Evolutionary conservation across 2,113 vertebrate species (phyloP).

Genomic region (Melanotaenia duboulayi): DNA sequence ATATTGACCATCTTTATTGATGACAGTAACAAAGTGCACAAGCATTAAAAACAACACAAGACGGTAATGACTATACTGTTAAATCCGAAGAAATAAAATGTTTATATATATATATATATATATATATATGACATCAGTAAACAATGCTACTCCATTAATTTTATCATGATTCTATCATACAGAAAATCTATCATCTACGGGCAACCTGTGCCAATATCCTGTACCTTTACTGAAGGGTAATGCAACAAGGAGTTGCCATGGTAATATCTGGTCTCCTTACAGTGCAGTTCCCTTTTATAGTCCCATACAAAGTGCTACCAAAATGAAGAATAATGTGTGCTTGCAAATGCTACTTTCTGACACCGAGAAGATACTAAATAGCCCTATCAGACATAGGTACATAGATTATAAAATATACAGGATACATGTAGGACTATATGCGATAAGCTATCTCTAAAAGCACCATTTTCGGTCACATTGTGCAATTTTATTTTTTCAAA

Average conservation of each 20-base stretch:
- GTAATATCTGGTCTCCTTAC: constrained; percentile 76
- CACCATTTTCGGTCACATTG: constrained; percentile 81
- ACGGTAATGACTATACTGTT: constrained; percentile 60
- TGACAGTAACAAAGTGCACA: constrained; percentile 84
- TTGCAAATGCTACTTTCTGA: constrained; percentile 62
- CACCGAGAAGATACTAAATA: constrained; percentile 47
- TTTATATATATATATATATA: too few relatives aligned
- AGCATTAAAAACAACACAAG: constrained; percentile 71
- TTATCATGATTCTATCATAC: constrained; percentile 86
- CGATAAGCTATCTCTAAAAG: constrained; percentile 76
- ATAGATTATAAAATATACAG: constrained; percentile 36
- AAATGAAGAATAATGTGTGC: constrained; percentile 66
- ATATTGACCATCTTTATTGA: constrained; percentile 78
- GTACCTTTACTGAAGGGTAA: constrained; percentile 77
- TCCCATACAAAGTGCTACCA: constrained; percentile 83
- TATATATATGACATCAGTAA: constrained; percentile 80
- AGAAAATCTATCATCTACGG: constrained; percentile 82
- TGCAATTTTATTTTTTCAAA: constrained; percentile 75
- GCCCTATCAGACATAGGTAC: constrained; percentile 49
- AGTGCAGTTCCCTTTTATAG: constrained; percentile 77
- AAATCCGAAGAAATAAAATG: constrained; percentile 58
- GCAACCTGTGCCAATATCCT: constrained; percentile 91
- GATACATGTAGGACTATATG: constrained; percentile 66
- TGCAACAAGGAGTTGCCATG: constrained; percentile 60
- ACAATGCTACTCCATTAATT: constrained; percentile 83